Evolutionary conservation across 92 coral and sea anemone genomes (phyloP), one percentile per base, ranked within the genome.

Genomic region (Epizoanthus stellaris): DNA sequence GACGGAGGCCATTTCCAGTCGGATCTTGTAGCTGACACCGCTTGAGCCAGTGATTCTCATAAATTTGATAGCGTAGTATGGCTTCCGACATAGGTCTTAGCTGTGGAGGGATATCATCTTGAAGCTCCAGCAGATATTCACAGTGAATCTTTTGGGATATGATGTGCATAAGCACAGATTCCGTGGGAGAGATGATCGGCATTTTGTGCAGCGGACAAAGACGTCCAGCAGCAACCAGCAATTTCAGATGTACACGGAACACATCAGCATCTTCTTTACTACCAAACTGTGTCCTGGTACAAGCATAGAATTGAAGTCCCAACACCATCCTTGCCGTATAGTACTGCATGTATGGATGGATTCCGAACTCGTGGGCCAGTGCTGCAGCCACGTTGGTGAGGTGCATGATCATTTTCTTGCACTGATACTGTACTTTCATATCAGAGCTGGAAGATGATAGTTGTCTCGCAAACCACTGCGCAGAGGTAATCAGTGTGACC

Each of bases 391-490:
- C 21, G 75, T 85, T 85, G n/a, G 89, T 85, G 13, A 85, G 85
- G 56, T 65, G 49, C 59, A 67, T 15, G 40, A 85, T 77, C 84
- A 85, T 85, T 56, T 85, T 76, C 65, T 85, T 76, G 85, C 89
- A 85, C 77, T 68, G 74, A 64, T 34, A 85, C 60, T 64, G 85
- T 15, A 57, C n/a, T 73, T 56, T 40, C 16, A 67, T 61, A 54
- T 85, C 70, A 14, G 67, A 76, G 6, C 47, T 21, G 61, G 89
- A 63, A 3, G 36, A 47, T 64, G 85, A 45, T 11, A 85, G 62
- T 63, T 85, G 85, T 30, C 81, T 77, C 43, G 89, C 81, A 76
- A 85, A 85, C 89, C 89, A 85, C 42, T 85, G 89, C n/a, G 89
- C 89, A n/a, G 89, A 85, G 14, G 89, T 85, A 12, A 77, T 52